These are phyloP conservation scores for Lutjanus argentimaculatus DNA, from an alignment of 2,797 vertebrate genomes.

Conservation along the genomic window DNA sequence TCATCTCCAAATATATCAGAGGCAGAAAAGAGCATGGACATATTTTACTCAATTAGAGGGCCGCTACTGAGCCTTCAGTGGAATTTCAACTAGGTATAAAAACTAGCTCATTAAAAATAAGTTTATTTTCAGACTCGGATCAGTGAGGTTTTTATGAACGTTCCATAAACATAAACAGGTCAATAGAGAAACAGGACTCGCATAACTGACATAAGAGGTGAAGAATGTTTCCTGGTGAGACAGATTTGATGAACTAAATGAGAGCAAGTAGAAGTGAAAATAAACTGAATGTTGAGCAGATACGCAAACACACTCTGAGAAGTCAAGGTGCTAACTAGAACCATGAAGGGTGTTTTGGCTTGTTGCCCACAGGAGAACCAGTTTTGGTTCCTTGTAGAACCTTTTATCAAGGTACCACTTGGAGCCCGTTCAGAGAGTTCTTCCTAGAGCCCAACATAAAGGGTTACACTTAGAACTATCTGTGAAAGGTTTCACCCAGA, in stretches of 20 bases:
- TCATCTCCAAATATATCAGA: slow-evolving; percentile 21
- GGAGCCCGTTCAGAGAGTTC: no score
- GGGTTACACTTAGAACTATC: no score
- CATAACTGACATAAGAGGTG: not conserved
- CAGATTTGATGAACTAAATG: not conserved
- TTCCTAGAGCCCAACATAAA: no score
- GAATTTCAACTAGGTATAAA: slow-evolving; percentile 27
- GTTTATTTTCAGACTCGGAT: not conserved
- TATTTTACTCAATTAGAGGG: slow-evolving; percentile 31
- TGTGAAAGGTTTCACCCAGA: no score
- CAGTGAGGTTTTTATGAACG: not conserved
- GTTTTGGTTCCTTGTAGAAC: no score
- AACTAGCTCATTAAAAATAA: slow-evolving; percentile 34
- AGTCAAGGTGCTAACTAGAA: no score
- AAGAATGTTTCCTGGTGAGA: not conserved
- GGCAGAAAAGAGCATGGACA: not conserved
- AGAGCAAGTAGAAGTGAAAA: not conserved
- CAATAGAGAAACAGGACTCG: not conserved
- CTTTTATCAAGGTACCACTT: no score
- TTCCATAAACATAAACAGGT: not conserved
- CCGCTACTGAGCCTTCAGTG: not conserved
- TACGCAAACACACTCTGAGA: no score
- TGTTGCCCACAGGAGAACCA: no score
- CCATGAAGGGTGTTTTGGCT: no score
- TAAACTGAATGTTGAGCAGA: not conserved